These are phyloP conservation scores for Dolichomitus sp. DNA, from an alignment of 2,888 invertebrate genomes.

Conservation along the genomic window DNA sequence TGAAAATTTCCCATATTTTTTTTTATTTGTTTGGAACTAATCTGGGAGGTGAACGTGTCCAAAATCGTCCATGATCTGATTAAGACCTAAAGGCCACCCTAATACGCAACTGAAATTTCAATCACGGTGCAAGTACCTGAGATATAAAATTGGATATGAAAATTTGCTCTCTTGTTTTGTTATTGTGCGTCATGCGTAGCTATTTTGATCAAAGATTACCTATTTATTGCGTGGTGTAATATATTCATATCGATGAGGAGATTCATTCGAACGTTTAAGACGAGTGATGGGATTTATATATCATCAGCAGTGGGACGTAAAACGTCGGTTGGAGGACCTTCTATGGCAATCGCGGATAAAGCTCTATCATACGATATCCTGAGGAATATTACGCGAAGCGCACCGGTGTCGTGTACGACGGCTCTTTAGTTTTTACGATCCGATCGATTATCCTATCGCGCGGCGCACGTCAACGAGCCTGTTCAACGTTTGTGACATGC, in stretches of 20 bases:
- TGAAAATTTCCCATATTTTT: too few relatives aligned
- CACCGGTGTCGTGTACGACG: conserved; percentile 62
- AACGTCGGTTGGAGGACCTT: conserved; percentile 38
- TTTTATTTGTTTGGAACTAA: too few relatives aligned
- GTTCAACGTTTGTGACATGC: conserved; percentile 63
- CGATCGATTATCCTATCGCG: conserved; percentile 70
- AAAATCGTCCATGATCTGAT: too few relatives aligned
- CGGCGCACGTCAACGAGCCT: conserved; percentile 48
- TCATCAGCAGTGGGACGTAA: conserved; percentile 40
- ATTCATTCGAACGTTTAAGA: conserved; percentile 61
- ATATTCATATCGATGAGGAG: conserved; percentile 42
- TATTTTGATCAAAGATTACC: neutral
- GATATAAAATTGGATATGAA: neutral
- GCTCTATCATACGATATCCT: conserved; percentile 39
- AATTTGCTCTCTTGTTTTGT: neutral
- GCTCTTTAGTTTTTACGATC: conserved; percentile 67
- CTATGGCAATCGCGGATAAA: conserved; percentile 39
- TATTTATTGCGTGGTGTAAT: neutral
- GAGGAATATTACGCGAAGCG: conserved; percentile 45
- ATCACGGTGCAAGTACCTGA: neutral
- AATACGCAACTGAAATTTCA: too few relatives aligned
- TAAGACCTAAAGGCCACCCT: too few relatives aligned
- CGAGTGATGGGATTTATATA: conserved; percentile 59
- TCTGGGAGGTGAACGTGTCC: too few relatives aligned
- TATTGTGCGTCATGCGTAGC: neutral